Evolutionary conservation across 2,888 invertebrate species (phyloP), one percentile per base, ranked within the genome.

Genomic region (Napeogenes sylphis): DNA sequence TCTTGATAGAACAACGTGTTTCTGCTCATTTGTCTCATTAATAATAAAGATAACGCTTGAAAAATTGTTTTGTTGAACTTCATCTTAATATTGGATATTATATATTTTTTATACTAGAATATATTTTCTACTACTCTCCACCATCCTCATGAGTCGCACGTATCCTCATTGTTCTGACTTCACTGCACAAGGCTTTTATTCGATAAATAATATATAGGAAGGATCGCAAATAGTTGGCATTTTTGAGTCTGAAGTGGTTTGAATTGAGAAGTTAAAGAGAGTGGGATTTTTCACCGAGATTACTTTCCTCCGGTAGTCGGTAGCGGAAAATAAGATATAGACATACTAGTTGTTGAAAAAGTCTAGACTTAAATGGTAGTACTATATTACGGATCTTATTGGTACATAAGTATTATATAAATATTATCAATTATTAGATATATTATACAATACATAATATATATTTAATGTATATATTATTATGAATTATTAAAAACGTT

Each of bases 191-290:
- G 32, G 47, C 65, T 60, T 68, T 67, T 68, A 68, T 67, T 69
- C 74, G 72, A 75, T 82, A 81, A 80, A 78, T 81, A 77, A 80
- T 78, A 78, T 78, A 83, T 78, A 71, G 74, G 66, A 64, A 68
- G 67, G 69, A 65, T 67, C 69, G 67, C 68, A 65, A 69, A 81
- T 80, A 80, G 79, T 79, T 79, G 65, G 71, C 74, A 70, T 72
- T 73, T 64, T 68, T 71, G 72, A 73, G 74, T 68, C 73, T 65
- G 67, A 70, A 66, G 69, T 72, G 73, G 72, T 70, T 72, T 68
- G 78, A 80, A 81, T 83, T 76, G 80, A 79, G 79, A 82, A 83
- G 81, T 84, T 83, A 74, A 73, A 77, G 68, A 69, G 73, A 74
- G 73, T 68, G 65, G 66, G 60, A 70, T 69, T 66, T 65, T 67